These are phyloP conservation scores for Ametastegia equiseti DNA, from an alignment of 2,888 invertebrate genomes.

Conservation along the genomic window DNA sequence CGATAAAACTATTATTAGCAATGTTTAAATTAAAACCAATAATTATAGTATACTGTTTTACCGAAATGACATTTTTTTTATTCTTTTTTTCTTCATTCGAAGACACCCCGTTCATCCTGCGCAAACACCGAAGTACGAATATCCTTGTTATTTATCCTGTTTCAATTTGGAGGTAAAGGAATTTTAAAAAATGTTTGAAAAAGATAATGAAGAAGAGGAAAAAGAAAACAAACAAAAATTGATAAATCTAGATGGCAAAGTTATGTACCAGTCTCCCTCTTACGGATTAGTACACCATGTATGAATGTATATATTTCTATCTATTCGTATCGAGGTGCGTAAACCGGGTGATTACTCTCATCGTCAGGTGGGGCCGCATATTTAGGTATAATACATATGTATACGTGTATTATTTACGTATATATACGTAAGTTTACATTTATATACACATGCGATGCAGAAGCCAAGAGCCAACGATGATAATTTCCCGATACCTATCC, in stretches of 20 bases:
- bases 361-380: background rate
- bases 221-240: background rate
- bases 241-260: background rate
- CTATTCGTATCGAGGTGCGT: background rate
- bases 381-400: no score
- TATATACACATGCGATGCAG: background rate
- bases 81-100: background rate
- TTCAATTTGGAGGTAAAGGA: no score
- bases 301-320: background rate
- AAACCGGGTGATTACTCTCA: background rate
- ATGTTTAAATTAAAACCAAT: slow-evolving; percentile 5
- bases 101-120: background rate
- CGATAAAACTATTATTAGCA: background rate
- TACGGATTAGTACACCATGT: no score
- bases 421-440: no score
- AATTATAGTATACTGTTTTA: background rate
- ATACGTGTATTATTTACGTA: no score
- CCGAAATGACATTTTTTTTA: background rate
- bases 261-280: slow-evolving; percentile 11
- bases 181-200: no score
- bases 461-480: slow-evolving; percentile 1
- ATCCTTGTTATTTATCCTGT: background rate
- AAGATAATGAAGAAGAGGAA: background rate
- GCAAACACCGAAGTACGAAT: background rate
- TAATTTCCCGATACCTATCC: background rate